Conservation (phyloP, 2,113 vertebrate species). For the Amia ocellicauda region DNA sequence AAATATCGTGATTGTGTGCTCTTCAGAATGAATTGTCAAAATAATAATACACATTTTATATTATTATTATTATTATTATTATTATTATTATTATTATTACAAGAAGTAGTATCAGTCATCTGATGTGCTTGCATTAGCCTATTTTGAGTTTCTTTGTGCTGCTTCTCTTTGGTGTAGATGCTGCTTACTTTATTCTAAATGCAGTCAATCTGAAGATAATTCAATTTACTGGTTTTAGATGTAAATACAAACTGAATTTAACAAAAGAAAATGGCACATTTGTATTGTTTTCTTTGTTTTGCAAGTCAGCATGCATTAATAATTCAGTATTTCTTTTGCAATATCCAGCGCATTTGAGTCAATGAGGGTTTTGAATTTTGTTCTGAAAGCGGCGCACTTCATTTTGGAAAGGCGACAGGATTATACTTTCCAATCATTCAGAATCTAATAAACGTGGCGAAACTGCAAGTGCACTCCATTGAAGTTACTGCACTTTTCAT, state of each 20-base stretch:
- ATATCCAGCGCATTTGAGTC: conserved; percentile 43
- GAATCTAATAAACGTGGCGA: conserved; percentile 58
- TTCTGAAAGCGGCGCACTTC: conserved; percentile 34
- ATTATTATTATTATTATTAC: too few species aligned
- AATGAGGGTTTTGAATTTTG: conserved; percentile 47
- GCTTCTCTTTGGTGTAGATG: not conserved
- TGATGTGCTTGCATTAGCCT: too few species aligned
- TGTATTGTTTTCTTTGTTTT: conserved; percentile 26
- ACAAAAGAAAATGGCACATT: not conserved
- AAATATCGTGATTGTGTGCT: too few species aligned
- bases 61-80: too few species aligned
- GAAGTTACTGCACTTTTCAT: conserved; percentile 63
- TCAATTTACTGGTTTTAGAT: not conserved
- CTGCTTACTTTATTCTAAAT: not conserved
- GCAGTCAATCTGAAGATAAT: not conserved
- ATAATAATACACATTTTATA: too few species aligned
- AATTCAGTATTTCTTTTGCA: conserved; percentile 57
- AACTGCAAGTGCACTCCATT: conserved; percentile 27
- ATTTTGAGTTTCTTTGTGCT: not conserved
- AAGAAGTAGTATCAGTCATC: too few species aligned
- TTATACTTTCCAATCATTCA: conserved; percentile 61
- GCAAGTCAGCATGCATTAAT: conserved; percentile 46
- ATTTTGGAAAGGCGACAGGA: conserved; percentile 57
- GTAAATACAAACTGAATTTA: not conserved
- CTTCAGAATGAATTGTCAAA: too few species aligned